These are phyloP conservation scores for Dromiciops gliroides DNA, from an alignment of 2,113 vertebrate genomes.

Conservation along the genomic window DNA sequence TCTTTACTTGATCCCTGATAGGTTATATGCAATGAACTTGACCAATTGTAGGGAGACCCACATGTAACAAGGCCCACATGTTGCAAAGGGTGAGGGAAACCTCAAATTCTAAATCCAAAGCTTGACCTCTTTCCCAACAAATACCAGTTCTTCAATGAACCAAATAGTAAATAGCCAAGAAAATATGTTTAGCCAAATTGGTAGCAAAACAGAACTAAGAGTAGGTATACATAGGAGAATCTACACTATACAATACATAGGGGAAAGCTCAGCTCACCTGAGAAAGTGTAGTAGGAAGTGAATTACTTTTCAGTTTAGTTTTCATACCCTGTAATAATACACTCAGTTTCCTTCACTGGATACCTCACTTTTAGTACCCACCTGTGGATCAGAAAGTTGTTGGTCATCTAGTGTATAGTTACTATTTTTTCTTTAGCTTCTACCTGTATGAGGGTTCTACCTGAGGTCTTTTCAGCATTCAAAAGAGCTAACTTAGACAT, in stretches of 20 bases:
- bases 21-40: slow-evolving; percentile 32
- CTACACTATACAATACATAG: not conserved
- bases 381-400: not conserved
- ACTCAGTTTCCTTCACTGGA: not conserved
- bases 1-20: slow-evolving; percentile 14
- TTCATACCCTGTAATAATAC: not conserved
- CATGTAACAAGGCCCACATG: not conserved
- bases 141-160: not conserved
- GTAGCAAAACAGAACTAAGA: not conserved
- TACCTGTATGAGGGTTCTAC: not conserved
- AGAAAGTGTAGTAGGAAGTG: not conserved
- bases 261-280: not conserved
- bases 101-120: no score
- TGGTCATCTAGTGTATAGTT: not conserved
- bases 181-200: not conserved
- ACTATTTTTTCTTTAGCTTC: not conserved
- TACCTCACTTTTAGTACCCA: not conserved
- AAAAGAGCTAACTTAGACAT: not conserved
- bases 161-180: not conserved
- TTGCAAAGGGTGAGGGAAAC: not conserved
- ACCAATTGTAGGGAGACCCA: not conserved
- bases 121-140: not conserved
- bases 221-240: not conserved
- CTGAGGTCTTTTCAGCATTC: not conserved
- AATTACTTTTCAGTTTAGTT: not conserved